A percentile compares a stretch with the other conserved stretches of the same genome.
Evolutionary conservation across 2,888 invertebrate genomes (phyloP).

Genomic region (Cistogaster globosa): DNA sequence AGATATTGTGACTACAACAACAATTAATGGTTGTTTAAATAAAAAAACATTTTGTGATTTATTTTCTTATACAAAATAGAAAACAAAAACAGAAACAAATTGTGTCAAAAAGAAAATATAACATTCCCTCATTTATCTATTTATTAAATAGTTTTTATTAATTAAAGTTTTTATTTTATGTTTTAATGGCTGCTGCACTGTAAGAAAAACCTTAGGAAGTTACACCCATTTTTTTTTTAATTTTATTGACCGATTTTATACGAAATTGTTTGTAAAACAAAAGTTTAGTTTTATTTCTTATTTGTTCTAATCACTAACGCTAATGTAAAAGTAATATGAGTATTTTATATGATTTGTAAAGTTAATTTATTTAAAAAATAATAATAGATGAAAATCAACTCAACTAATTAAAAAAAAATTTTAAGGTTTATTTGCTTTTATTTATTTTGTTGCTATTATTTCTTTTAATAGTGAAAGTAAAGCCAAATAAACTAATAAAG

Average conservation of each 20-base stretch:
- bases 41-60: constrained; percentile 58
- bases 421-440: background rate
- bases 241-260: too few species aligned
- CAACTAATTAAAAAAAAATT: too few species aligned
- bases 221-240: too few species aligned
- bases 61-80: constrained; percentile 20
- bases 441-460: constrained; percentile 27
- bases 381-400: too few species aligned
- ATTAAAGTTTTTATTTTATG: too few species aligned
- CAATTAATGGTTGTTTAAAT: constrained; percentile 49
- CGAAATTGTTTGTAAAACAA: too few species aligned
- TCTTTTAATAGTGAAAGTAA: background rate
- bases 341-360: too few species aligned
- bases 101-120: constrained; percentile 64
- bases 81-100: constrained; percentile 35
- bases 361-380: too few species aligned
- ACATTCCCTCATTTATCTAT: constrained; percentile 50
- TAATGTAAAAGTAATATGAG: too few species aligned
- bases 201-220: background rate
- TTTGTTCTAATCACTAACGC: too few species aligned
- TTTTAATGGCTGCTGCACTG: constrained; percentile 6
- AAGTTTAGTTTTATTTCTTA: too few species aligned
- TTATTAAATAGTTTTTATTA: constrained; percentile 16
- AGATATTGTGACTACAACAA: background rate
- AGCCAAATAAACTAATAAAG: constrained; percentile 25